Base-by-base conservation (phyloP, 2,797 vertebrate genomes). In the Leptoclinus maculatus region DNA sequence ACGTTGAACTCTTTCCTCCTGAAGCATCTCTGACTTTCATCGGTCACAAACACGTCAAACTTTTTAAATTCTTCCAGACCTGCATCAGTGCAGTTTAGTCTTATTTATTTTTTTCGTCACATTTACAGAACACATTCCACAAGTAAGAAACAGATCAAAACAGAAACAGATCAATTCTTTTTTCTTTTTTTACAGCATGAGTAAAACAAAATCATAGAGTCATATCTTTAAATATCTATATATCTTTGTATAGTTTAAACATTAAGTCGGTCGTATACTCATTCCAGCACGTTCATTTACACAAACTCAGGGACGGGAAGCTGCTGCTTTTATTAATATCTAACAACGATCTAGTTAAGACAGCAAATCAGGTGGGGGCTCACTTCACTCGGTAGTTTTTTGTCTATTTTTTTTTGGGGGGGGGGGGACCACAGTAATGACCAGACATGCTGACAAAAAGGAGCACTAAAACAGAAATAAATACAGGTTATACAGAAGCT, bases 91-190 rank as follows among this genome's bases (percentile, higher is more conserved):
- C 64, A 77, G 66, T 32, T 80, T 83, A 13, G 47, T 23, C 74
- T 66, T 34, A 58, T 89, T 79, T 88, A 83, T 83, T 79, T 53
- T 71, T 74, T 67, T 16, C 12, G 47, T 86, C 59, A 93, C 91
- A 92, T 94, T 89, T 84, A 92, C 79, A 91, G 82, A 54, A 91
- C 84, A 92, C 78, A 73, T 71, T 76, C 87, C 87, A 93, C 90
- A 89, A 86, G 84, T 65, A 89, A 83, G 78, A 88, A 79, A 87
- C 83, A 80, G 79, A 83, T 68, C 78, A 67, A 86, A 81, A 88
- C 78, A 36, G 65, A 41, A 87, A 69, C 51, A 83, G 91, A 90
- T 85, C 88, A 73, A 77, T 23, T 51, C 10, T 53, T 25, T n/a
- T 2, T 49, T 45, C 10, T 53, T 89, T 94, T 80, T 94, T 82